These are phyloP conservation scores for Dreissena rostriformis DNA, from an alignment of 1,140 invertebrate species.

Conservation along the genomic window DNA sequence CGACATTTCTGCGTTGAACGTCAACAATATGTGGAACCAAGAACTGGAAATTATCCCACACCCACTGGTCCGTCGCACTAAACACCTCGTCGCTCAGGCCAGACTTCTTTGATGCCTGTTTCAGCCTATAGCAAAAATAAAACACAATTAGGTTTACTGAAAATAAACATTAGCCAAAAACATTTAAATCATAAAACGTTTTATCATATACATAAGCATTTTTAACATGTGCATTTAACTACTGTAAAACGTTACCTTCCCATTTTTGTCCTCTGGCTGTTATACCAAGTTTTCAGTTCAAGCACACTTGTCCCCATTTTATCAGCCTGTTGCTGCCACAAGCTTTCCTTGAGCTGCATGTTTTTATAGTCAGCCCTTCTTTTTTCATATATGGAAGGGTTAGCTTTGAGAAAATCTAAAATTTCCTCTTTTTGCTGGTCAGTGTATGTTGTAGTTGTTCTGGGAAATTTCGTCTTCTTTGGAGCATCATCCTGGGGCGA, in stretches of 20 bases:
- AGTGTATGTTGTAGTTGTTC: conserved; percentile 26
- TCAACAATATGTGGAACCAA: conserved; percentile 28
- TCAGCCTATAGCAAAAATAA: conserved; percentile 29
- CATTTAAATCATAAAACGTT: conserved; percentile 17
- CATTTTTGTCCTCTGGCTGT: conserved; percentile 28
- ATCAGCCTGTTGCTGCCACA: conserved; percentile 39
- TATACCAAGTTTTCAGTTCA: conserved; percentile 32
- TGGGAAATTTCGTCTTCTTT: conserved; percentile 28
- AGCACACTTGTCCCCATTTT: conserved; percentile 17
- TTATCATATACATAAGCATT: conserved; percentile 4
- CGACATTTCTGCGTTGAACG: conserved; percentile 21
- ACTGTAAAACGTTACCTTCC: conserved; percentile 23
- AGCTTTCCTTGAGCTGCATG: conserved; percentile 23
- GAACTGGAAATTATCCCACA: conserved; percentile 35
- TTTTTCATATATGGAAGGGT: conserved; percentile 26
- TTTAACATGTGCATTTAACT: conserved; percentile 15
- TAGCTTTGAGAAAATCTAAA: conserved; percentile 26
- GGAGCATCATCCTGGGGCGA: conserved; percentile 21
- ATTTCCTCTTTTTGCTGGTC: conserved; percentile 23
- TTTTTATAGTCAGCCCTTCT: conserved; percentile 29
- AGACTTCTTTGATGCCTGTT: conserved; percentile 34
- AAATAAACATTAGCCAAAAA: conserved; percentile 6
- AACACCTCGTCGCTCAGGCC: conserved; percentile 14
- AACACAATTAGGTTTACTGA: conserved; percentile 17
- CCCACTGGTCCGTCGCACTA: conserved; percentile 32